Evolutionary conservation across 2,797 vertebrate genomes (phyloP).

Genomic region (Capromys pilorides): DNA sequence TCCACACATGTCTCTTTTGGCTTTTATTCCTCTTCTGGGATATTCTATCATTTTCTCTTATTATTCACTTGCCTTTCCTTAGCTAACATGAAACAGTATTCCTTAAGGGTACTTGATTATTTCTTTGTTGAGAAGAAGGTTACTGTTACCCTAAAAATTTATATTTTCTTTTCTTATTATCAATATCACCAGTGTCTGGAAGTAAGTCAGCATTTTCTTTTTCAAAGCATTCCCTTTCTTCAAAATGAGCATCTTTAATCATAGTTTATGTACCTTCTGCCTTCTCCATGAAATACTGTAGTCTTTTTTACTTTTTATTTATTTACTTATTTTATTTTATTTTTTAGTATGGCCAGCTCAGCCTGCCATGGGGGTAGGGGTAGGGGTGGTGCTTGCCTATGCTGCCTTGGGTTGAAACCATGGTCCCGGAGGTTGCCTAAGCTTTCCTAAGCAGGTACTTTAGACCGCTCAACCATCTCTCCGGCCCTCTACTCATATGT

Average conservation of each 20-base stretch:
- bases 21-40: neutral
- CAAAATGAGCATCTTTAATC: constrained; percentile 11
- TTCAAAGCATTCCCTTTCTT: neutral
- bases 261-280: neutral
- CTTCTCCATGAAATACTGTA: neutral
- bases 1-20: neutral
- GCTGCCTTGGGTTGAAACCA: too few species aligned
- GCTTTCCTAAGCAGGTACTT: too few species aligned
- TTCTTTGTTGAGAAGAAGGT: constrained; percentile 48
- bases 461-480: too few species aligned
- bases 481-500: too few species aligned
- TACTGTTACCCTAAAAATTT: neutral
- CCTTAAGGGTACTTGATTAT: constrained; percentile 4
- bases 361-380: too few species aligned
- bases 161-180: neutral
- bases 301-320: too few species aligned
- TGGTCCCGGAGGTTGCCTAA: too few species aligned
- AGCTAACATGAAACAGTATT: constrained; percentile 15
- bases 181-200: constrained; percentile 21
- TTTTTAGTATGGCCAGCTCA: too few species aligned
- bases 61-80: neutral
- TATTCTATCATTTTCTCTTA: neutral
- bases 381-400: too few species aligned
- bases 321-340: too few species aligned
- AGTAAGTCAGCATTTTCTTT: constrained; percentile 41